These are phyloP conservation scores for Scaptomyza pallida DNA, from an alignment of 1,140 invertebrate species.

Conservation along the genomic window DNA sequence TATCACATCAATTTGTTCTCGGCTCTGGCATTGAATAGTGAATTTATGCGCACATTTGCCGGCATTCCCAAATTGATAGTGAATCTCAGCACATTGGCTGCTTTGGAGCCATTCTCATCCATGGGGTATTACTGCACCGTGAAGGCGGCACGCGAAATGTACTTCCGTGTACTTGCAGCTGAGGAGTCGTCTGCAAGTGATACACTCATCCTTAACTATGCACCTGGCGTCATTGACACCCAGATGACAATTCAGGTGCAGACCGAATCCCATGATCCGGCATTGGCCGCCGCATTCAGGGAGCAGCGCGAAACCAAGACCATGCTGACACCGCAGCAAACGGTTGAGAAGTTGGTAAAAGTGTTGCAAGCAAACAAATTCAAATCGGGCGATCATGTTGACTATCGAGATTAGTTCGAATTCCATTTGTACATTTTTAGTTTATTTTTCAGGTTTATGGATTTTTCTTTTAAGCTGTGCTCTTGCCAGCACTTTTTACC, in stretches of 20 bases:
- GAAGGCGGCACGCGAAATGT: slow-evolving; percentile 96
- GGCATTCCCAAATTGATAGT: slow-evolving; percentile 87
- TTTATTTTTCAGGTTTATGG: slow-evolving; percentile 13
- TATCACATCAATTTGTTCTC: slow-evolving; percentile 93
- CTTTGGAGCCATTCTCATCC: slow-evolving; percentile 90
- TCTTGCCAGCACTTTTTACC: too few species aligned
- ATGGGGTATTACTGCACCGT: slow-evolving; percentile 93
- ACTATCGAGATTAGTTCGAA: slow-evolving; percentile 90
- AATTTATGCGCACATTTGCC: slow-evolving; percentile 87
- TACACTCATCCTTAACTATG: slow-evolving; percentile 94
- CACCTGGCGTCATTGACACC: slow-evolving; percentile 96
- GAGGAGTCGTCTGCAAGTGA: slow-evolving; percentile 88
- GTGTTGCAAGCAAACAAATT: slow-evolving; percentile 90
- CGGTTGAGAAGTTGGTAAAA: slow-evolving; percentile 89
- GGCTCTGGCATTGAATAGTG: slow-evolving; percentile 90
- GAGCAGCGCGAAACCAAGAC: slow-evolving; percentile 86
- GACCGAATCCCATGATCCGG: slow-evolving; percentile 86
- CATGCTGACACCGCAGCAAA: slow-evolving; percentile 90
- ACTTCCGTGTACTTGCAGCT: slow-evolving; percentile 92
- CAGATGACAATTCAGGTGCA: slow-evolving; percentile 92
- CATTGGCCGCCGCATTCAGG: slow-evolving; percentile 87
- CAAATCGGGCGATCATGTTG: slow-evolving; percentile 92
- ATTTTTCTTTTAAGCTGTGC: too few species aligned
- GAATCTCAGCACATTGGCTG: slow-evolving; percentile 95
- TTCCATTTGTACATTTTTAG: not conserved